Evolutionary conservation across 2,797 vertebrate genomes (phyloP).

Genomic region (Muscicapa striata): DNA sequence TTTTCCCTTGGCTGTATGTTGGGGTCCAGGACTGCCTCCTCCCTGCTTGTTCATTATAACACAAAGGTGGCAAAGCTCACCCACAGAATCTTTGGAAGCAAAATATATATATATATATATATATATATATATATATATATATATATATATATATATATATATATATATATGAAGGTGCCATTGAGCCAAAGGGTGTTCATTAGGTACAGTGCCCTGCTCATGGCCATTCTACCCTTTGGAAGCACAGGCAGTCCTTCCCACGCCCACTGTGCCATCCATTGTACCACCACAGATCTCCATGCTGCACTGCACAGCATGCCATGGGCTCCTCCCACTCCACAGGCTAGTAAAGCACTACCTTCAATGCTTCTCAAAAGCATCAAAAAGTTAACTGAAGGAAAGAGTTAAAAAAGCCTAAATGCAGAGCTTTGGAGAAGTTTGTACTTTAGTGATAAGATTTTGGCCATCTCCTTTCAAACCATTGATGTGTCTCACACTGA

Average conservation of each 20-base stretch:
- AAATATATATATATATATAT: background rate
- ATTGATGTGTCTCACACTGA: background rate
- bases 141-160: background rate
- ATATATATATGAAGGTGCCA: accelerated
- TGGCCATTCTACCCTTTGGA: background rate
- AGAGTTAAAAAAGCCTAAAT: background rate
- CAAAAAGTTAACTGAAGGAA: background rate
- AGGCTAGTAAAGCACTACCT: background rate
- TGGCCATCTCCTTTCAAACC: background rate
- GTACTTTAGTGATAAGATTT: background rate
- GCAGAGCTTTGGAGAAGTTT: background rate
- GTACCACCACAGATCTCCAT: background rate
- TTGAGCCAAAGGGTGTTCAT: background rate
- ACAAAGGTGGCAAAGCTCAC: background rate
- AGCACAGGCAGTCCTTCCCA: background rate
- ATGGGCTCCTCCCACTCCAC: background rate
- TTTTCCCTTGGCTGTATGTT: background rate
- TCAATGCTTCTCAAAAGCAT: background rate
- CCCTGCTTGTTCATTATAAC: background rate
- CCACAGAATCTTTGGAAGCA: background rate
- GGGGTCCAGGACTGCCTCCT: background rate
- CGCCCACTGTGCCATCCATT: accelerated
- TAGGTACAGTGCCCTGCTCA: background rate
- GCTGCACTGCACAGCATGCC: accelerated
- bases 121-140: background rate